These are phyloP conservation scores for Autographa pulchrina DNA, from an alignment of 2,888 invertebrate genomes.

Conservation along the genomic window DNA sequence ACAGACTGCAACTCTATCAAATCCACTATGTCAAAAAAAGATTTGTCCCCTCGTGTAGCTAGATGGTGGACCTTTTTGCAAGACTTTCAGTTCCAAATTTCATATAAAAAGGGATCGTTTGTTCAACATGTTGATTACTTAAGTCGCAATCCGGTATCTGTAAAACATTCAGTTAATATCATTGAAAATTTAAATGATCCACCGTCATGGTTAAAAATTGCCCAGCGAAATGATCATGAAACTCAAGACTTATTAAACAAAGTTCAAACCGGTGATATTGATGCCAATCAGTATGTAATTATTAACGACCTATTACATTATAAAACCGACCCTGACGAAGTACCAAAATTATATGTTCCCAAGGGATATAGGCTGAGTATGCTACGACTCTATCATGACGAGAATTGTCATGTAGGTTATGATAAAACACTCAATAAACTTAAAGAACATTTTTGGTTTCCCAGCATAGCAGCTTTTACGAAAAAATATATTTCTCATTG, in stretches of 20 bases:
- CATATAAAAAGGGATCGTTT: constrained; percentile 51
- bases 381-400: constrained; percentile 51
- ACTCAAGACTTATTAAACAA: constrained; percentile 8
- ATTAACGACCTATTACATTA: constrained; percentile 27
- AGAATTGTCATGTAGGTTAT: constrained; percentile 47
- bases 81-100: constrained; percentile 51
- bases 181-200: background rate
- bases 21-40: constrained; percentile 49
- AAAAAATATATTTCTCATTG: background rate
- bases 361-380: constrained; percentile 43
- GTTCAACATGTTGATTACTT: constrained; percentile 49
- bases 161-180: constrained; percentile 1
- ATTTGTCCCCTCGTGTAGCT: constrained; percentile 52
- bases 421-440: constrained; percentile 27
- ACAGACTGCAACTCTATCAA: constrained; percentile 50
- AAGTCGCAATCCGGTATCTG: background rate
- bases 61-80: constrained; percentile 58
- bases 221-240: background rate
- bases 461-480: constrained; percentile 26
- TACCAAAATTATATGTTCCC: constrained; percentile 54
- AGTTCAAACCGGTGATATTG: constrained; percentile 11
- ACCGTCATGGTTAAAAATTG: background rate
- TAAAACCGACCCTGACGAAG: constrained; percentile 17
- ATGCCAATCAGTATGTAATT: constrained; percentile 12
- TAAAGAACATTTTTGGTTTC: constrained; percentile 57